Evolutionary conservation across 2,797 vertebrate species (phyloP), one percentile per base, ranked within the genome.

Genomic region (Anguilla pacifica): DNA sequence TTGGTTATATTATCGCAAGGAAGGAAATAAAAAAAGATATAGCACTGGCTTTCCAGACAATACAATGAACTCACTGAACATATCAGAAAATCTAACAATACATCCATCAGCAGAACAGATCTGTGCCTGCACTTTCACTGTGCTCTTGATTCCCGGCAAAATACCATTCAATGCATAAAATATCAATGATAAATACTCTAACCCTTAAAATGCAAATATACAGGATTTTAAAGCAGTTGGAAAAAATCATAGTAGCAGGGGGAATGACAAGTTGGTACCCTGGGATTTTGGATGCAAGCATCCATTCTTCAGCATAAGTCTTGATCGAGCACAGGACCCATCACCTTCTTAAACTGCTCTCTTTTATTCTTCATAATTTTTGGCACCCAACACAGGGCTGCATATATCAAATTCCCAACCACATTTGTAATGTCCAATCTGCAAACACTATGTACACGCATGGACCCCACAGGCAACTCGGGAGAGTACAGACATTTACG

Each of bases 11-110:
- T 74, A 43, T 72, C 39, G 15, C n/a, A 64, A 85, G 35, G 72
- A 85, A 57, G 79, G 77, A 10, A 77, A 77, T 77, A 77, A 77
- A 77, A 67, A 77, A 77, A n/a, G 72, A 46, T 81, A 49, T 46
- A 81, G 19, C 46, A 10, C 79, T 51, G 39, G 79, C 22, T n/a
- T 51, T 25, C 6, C 17, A 35, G 79, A 49, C 0, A 51, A 51
- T 82, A 51, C 46, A 51, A 51, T 51, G 35, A n/a, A 25, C 55
- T 59, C n/a, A 59, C 83, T 31, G 83, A 84, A 53, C n/a, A 57
- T 55, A 83, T 55, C 51, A 84, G 28, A 59, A 57, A 59, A 31
- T 3, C 83, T 31, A 57, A 31, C 19, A 17, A 57, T 53, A 28
- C 10, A 51, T 17, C 87, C 17, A 55, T 57, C 51, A 57, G 82